Conservation (phyloP, 1,140 invertebrate genomes). For the Drosophila paulistorum region DNA sequence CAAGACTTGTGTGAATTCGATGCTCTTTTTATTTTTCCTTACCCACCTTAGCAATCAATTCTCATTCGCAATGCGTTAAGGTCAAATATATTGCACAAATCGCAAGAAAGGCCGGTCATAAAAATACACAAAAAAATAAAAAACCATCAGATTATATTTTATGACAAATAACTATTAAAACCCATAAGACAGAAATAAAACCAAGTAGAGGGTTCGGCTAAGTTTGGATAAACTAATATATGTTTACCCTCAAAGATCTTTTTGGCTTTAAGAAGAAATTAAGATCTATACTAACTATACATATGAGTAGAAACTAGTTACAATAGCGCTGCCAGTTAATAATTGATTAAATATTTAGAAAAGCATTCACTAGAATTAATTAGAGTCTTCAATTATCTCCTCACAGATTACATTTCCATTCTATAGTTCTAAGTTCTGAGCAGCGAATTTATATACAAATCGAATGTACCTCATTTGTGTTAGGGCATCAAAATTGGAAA, state of each 20-base stretch:
- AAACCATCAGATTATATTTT: conserved; percentile 10
- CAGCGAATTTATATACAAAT: not conserved
- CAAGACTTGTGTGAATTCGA: conserved; percentile 34
- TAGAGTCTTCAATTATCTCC: too few relatives aligned
- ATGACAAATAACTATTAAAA: conserved; percentile 7
- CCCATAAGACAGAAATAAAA: not conserved
- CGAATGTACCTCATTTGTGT: not conserved
- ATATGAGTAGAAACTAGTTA: too few relatives aligned
- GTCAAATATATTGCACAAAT: conserved; percentile 55
- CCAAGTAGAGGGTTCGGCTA: not conserved
- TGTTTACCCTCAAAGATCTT: not conserved
- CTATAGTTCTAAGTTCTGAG: too few relatives aligned
- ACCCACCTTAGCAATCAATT: conserved; percentile 33
- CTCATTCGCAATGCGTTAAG: conserved; percentile 39
- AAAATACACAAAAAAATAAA: conserved; percentile 30
- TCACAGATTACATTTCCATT: not conserved
- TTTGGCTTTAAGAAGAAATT: too few relatives aligned
- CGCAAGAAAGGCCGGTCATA: conserved; percentile 32
- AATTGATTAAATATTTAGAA: too few relatives aligned
- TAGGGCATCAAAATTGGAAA: conserved; percentile 63
- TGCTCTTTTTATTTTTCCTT: conserved; percentile 19
- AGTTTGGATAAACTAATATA: not conserved
- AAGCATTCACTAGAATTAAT: too few relatives aligned
- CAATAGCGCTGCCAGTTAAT: too few relatives aligned
- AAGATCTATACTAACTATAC: too few relatives aligned